phyloP scores from a whole-genome alignment of 2,113 vertebrate species.

The Nothoprocta pentlandii region DNA sequence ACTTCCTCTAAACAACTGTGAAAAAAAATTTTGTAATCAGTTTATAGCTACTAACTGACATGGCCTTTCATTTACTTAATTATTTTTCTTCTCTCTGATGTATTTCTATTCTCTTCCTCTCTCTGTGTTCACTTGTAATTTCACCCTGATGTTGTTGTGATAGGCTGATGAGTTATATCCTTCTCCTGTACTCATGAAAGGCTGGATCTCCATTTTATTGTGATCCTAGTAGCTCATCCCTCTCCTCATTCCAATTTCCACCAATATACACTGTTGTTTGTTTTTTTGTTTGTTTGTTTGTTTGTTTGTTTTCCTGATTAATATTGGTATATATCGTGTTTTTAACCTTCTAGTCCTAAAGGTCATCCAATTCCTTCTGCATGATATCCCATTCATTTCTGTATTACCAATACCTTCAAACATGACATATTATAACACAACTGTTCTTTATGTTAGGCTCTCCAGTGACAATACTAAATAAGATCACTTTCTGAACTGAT shows the following conservation, averaged over 20 bases:
- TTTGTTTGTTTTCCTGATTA: neutral
- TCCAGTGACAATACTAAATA: neutral
- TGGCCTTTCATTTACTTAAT: neutral
- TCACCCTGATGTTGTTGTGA: neutral
- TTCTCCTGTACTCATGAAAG: neutral
- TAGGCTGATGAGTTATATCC: neutral
- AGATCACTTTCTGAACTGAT: neutral
- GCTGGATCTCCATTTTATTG: neutral
- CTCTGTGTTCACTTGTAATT: neutral
- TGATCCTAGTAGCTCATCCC: neutral
- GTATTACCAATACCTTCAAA: neutral
- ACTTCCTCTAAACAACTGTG: neutral
- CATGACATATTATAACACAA: neutral
- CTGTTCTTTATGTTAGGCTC: neutral
- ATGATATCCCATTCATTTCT: neutral
- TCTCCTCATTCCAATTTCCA: neutral
- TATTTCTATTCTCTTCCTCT: neutral
- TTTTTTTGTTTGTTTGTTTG: too few relatives aligned
- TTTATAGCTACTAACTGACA: neutral
- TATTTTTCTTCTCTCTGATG: neutral
- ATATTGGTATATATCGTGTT: neutral
- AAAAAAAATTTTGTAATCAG: neutral
- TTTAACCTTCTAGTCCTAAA: neutral
- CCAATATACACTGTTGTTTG: neutral
- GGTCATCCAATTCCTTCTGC: neutral